Conservation (phyloP, 2,888 invertebrate species). For the Parelbella ahira region DNA sequence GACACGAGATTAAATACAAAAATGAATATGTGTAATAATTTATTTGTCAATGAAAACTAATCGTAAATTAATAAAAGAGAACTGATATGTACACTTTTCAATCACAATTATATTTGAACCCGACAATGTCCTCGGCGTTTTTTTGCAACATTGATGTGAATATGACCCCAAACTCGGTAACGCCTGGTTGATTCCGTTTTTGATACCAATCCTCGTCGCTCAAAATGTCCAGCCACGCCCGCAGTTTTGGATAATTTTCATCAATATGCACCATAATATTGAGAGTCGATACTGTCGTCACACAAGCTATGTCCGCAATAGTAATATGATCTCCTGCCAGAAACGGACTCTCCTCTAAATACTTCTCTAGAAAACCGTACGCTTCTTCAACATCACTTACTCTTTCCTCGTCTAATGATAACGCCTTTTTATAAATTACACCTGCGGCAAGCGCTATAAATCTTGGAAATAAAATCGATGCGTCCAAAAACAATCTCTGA, state of each 20-base stretch:
- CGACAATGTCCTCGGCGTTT: not conserved
- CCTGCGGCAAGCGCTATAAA: conserved; percentile 30
- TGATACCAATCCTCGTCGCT: conserved; percentile 40
- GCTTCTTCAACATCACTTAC: conserved; percentile 34
- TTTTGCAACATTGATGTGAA: conserved; percentile 1
- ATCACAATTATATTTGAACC: too few species aligned
- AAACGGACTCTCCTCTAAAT: conserved; percentile 38
- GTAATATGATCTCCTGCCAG: conserved; percentile 41
- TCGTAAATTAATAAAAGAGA: too few species aligned
- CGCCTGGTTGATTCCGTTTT: conserved; percentile 40
- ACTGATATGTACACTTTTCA: too few species aligned
- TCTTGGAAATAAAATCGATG: conserved; percentile 36
- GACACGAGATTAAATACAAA: too few species aligned
- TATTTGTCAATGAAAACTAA: too few species aligned
- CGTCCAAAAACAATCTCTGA: conserved; percentile 43
- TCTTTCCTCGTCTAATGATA: conserved; percentile 32
- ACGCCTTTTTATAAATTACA: conserved; percentile 25
- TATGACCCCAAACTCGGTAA: conserved; percentile 22
- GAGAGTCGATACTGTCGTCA: conserved; percentile 39
- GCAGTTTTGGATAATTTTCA: conserved; percentile 36
- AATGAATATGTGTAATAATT: too few species aligned
- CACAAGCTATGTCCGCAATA: conserved; percentile 44
- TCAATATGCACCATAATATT: conserved; percentile 37
- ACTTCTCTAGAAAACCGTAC: conserved; percentile 43
- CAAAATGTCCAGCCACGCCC: conserved; percentile 38